Evolutionary conservation across 2,113 vertebrate species (phyloP), one percentile per base, ranked within the genome.

Genomic region (pig (Sus scrofa)): DNA sequence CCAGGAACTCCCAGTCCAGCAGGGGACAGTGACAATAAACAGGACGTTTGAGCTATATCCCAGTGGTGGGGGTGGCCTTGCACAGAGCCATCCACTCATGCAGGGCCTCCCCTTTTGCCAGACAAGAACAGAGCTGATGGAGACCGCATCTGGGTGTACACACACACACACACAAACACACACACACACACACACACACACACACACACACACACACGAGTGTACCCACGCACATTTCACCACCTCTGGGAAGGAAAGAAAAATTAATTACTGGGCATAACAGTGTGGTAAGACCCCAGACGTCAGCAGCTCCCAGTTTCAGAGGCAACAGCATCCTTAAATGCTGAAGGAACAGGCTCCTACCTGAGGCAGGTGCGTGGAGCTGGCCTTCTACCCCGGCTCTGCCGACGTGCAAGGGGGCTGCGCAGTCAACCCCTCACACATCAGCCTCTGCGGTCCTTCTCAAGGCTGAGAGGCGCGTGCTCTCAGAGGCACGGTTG

Each of bases 281-380:
- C 4, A 18, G 44, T 3, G 7, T 4, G 1, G 3, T 32, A 16
- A 68, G 60, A 50, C 1, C 63, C 63, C 68, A 74, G 34, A 70
- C 54, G 26, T 27, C 39, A 58, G 70, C 65, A 44, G 15, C 15
- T 3, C 71, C 84, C 85, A 14, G 2, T 27, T 19, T 71, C 65
- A 34, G 67, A 78, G 34, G 39, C n/a, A 24, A 3, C 13, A 4
- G 30, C 65, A 1, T 74, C 75, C 39, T 26, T 44, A 32, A 62
- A 26, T 1, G 10, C 13, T 0, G 0, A 8, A 65, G 89, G 37
- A 50, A 75, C 0, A 0, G 24, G 0, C 50, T 65, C 44, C 60
- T 32, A 3, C 19, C 34, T 16, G 34, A 63, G 32, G 37, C 74
- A 60, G 37, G 39, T 19, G 39, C 1, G 0, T 1, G 60, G 32